phyloP scores from a whole-genome alignment of 1,140 invertebrate species.

The Neodiprion lecontei region DNA sequence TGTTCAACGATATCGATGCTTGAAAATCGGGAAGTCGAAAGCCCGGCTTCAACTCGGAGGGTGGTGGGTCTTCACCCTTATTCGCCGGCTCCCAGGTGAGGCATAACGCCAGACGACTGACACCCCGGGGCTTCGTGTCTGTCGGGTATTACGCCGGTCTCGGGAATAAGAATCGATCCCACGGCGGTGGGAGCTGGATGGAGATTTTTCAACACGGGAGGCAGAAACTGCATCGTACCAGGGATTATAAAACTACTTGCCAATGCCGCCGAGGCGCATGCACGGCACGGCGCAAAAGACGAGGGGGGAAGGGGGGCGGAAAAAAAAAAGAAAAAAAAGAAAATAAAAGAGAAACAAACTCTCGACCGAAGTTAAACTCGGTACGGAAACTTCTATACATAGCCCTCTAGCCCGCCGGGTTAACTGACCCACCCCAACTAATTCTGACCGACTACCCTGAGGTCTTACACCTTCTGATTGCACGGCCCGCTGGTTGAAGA shows the following conservation, averaged over 20 bases:
- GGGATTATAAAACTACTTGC: too few species aligned
- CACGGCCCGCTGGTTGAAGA: not conserved
- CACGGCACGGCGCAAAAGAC: conserved; percentile 16
- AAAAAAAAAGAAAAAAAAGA: conserved; percentile 19
- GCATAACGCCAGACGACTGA: not conserved
- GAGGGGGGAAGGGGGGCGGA: conserved; percentile 3
- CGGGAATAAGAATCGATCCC: conserved; percentile 48
- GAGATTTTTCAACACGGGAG: not conserved
- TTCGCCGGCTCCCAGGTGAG: conserved; percentile 21
- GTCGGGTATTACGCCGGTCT: conserved; percentile 42
- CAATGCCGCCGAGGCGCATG: too few species aligned
- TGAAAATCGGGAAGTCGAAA: conserved; percentile 15
- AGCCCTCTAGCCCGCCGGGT: not conserved
- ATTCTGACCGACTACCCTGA: not conserved
- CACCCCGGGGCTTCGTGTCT: conserved; percentile 38
- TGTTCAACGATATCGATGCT: not conserved
- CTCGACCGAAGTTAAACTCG: not conserved
- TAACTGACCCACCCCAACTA: not conserved
- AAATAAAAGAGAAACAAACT: not conserved
- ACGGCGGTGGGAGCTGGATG: not conserved
- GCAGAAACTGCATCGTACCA: not conserved
- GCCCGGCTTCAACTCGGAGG: conserved; percentile 30
- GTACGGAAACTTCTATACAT: not conserved
- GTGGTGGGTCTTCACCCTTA: conserved; percentile 28
- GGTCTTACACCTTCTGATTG: not conserved